Base-by-base conservation (phyloP, 2,888 invertebrate species). In the Phlogophora meticulosa region DNA sequence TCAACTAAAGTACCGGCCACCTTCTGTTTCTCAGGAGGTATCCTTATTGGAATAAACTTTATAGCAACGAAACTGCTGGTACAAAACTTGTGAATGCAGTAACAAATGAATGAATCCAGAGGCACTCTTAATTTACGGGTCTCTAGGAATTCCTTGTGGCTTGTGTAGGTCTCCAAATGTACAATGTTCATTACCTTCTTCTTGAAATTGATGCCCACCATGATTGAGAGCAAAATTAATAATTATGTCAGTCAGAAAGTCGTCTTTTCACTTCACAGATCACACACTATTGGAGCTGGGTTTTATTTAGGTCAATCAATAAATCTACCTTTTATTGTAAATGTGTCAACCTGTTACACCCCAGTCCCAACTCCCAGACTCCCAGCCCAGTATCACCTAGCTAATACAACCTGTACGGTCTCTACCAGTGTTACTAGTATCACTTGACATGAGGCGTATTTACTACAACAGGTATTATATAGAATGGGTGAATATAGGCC, bases 21-120 rank as follows among this genome's bases (percentile, higher is more conserved):
- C 52, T 63, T 76, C 46, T 70, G 28, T 80, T 83, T 48, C 82
- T 88, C 72, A 7, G 45, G 24, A 76, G 78, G 59, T 81, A 88
- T 81, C 80, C 76, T 69, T 45, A 82, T 66, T 80, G 85, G 88
- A 78, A 96, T 93, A 78, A 95, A 94, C 70, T 90, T 94, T 71
- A 96, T 90, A 74, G 82, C 90, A 73, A 95, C 86, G 49, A 88
- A 88, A 34, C 92, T 84, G 52, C 96, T 95, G 43, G 91, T 88
- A 81, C 97, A 96, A 85, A 96, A 97, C 84, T 96, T 96, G 81
- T 96, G 96, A 49, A 96, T 92, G 84, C 96, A 97, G 38, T 97
- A 93, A 24, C 96, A 95, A 60, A 97, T 90, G 61, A 97, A 94
- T 2, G 97, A 97, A 88, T 97, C 97, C 70, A 97, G 90, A 1